Conservation (phyloP, 2,888 invertebrate species). For the Megaustenia siamemsis region DNA sequence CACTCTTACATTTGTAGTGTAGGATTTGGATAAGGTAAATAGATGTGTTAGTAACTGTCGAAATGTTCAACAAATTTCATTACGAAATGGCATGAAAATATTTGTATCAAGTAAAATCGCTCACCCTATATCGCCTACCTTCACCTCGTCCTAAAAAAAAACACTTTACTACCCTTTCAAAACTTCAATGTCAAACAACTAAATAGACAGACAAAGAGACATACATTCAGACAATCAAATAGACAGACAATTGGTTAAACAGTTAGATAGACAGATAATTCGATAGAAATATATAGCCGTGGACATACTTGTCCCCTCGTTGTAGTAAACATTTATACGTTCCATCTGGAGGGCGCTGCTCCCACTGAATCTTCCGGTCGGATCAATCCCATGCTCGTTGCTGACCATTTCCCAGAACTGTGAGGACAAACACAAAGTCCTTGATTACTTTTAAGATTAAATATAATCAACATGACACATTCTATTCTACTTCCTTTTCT, state of each 20-base stretch:
- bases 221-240: not conserved
- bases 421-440: not conserved
- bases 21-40: no score
- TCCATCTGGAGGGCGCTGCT: conserved; percentile 50
- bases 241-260: no score
- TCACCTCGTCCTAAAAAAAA: not conserved
- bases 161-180: no score
- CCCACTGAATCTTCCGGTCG: conserved; percentile 51
- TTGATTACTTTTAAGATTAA: no score
- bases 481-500: no score
- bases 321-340: conserved; percentile 52
- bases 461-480: no score
- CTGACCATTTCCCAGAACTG: conserved; percentile 55
- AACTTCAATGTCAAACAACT: not conserved
- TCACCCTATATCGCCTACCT: no score
- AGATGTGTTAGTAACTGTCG: not conserved
- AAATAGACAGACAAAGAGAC: not conserved
- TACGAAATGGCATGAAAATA: no score
- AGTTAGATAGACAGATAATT: not conserved
- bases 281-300: not conserved
- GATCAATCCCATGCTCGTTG: conserved; percentile 55
- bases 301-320: conserved; percentile 44
- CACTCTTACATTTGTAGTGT: no score
- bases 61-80: no score
- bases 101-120: no score